Percentiles rank a stretch among this genome's conserved stretches.
phyloP scores from a whole-genome alignment of 2,113 vertebrate genomes.

The Paracanthobrama guichenoti region DNA sequence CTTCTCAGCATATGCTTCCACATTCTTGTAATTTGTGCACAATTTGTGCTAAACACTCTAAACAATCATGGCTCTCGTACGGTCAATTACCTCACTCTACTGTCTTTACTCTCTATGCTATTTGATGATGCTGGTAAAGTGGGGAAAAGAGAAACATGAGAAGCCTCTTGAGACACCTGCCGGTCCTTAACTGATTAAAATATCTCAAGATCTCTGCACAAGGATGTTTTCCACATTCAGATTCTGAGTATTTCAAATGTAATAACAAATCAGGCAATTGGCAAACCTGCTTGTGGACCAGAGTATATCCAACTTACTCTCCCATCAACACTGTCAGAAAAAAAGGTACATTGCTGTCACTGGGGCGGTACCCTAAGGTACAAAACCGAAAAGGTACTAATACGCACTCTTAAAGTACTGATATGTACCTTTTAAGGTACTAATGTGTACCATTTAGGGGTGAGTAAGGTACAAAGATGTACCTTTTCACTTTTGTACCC shows the following conservation, averaged over 20 bases:
- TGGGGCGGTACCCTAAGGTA: no score
- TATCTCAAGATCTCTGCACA: neutral
- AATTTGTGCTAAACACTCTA: constrained; percentile 21
- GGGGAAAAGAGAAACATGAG: neutral
- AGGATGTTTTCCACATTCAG: neutral
- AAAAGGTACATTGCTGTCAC: no score
- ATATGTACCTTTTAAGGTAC: no score
- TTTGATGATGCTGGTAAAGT: constrained; percentile 21
- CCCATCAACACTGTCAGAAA: no score
- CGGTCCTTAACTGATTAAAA: neutral
- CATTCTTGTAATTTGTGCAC: neutral
- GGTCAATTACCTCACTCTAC: constrained; percentile 14
- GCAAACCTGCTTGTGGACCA: neutral
- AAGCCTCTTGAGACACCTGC: constrained; percentile 32
- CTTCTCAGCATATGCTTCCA: neutral
- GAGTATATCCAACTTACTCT: neutral
- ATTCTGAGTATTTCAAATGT: constrained; percentile 10
- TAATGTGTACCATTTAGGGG: no score
- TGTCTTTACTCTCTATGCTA: constrained; percentile 14
- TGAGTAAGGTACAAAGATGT: no score
- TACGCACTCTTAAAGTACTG: no score
- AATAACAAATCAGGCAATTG: neutral
- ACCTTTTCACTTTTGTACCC: no score
- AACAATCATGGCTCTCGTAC: neutral
- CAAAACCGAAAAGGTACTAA: no score